These are phyloP conservation scores for Diabrotica virgifera DNA, from an alignment of 1,140 invertebrate species.

Conservation along the genomic window DNA sequence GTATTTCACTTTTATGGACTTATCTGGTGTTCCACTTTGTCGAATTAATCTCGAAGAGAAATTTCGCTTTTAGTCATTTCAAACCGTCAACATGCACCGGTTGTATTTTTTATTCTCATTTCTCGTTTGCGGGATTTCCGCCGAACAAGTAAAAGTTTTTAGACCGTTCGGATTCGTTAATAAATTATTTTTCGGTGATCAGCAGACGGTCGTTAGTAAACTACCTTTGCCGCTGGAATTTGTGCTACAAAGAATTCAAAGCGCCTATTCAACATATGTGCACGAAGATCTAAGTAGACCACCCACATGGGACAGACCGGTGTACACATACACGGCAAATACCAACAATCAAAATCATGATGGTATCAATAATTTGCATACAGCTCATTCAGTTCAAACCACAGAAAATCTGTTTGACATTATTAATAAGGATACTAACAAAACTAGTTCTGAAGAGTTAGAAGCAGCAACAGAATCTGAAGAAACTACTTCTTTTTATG, in stretches of 20 bases:
- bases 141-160: no score
- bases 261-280: slow-evolving; percentile 56
- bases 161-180: background rate
- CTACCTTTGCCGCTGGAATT: slow-evolving; percentile 62
- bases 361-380: background rate
- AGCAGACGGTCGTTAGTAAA: slow-evolving; percentile 46
- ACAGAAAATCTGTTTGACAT: background rate
- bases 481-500: no score
- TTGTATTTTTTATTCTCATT: background rate
- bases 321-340: slow-evolving; percentile 27
- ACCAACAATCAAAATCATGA: background rate
- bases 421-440: background rate
- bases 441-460: background rate
- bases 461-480: background rate
- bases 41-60: background rate
- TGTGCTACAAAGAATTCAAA: slow-evolving; percentile 60
- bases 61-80: background rate
- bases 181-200: slow-evolving; percentile 22
- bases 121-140: no score
- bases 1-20: no score
- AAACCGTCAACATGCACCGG: background rate
- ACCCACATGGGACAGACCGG: slow-evolving; percentile 41
- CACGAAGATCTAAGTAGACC: slow-evolving; percentile 52
- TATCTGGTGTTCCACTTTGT: no score
- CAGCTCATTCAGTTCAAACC: background rate